Base-by-base conservation (phyloP, 2,888 invertebrate species). In the Pristionchus fissidentatus region DNA sequence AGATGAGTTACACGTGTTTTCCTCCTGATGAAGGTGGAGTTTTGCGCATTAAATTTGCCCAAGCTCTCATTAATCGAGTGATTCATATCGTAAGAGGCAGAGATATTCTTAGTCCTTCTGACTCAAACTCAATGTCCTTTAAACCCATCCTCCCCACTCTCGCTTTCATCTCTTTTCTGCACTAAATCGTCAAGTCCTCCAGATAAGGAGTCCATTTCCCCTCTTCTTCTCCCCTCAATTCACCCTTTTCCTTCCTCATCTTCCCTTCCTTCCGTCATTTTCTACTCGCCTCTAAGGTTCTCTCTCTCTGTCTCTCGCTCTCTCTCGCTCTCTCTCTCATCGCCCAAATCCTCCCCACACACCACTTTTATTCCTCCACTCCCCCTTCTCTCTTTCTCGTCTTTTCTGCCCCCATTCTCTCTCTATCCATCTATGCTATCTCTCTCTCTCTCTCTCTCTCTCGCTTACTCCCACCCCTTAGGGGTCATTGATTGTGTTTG, bases 321-420 rank as follows among this genome's bases (percentile, higher is more conserved):
- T n/a, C n/a, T n/a, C n/a, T n/a, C n/a, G n/a, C n/a, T n/a, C n/a
- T n/a, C n/a, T n/a, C n/a, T n/a, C n/a, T n/a, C n/a, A n/a, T n/a
- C n/a, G n/a, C n/a, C n/a, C n/a, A n/a, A n/a, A n/a, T n/a, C n/a
- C n/a, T n/a, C n/a, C n/a, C n/a, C 55, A 46, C 46, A 84, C 70
- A 77, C 43, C 66, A 32, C 77, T 41, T 77, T 81, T 81, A 52
- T 81, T 60, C 52, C 49, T 70, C 62, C 62, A 83, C 55, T 73
- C 49, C 70, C 82, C 52, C 75, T 22, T 73, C 46, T 60, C 60
- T 43, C 49, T 29, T 3, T 43, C 26, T 4, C 43, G 41, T 43
- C 32, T 49, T 38, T 57, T 55, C 52, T 79, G 55, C 46, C 29
- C 60, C 62, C 49, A n/a, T 3, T 43, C 26, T 4, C 43, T 77